Percentiles rank a stretch among this genome's conserved stretches.
Conservation (phyloP, 2,113 vertebrate genomes). For the Struthio camelus region DNA sequence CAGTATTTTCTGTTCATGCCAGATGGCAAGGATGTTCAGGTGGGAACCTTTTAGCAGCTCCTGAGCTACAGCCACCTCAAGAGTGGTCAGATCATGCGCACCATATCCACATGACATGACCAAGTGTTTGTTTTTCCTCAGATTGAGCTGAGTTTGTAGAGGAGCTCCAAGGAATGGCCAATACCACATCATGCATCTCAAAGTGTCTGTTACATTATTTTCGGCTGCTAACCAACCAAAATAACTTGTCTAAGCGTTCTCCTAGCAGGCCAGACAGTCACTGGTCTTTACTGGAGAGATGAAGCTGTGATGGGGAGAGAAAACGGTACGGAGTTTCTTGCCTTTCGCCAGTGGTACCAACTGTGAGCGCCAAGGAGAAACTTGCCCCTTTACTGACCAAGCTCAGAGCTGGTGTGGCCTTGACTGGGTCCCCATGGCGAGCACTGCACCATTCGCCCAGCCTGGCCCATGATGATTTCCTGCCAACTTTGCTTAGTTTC, state of each 20-base stretch:
- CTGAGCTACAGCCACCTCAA: not conserved
- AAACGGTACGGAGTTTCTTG: rapidly evolving
- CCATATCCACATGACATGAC: rapidly evolving
- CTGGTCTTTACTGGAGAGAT: rapidly evolving
- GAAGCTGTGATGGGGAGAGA: rapidly evolving
- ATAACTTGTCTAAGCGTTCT: rapidly evolving
- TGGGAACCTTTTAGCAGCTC: not conserved
- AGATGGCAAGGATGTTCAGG: rapidly evolving
- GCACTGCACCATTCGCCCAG: rapidly evolving
- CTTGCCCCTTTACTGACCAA: rapidly evolving
- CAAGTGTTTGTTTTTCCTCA: not conserved
- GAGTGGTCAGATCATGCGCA: rapidly evolving
- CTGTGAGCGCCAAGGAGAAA: rapidly evolving
- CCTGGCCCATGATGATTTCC: not conserved
- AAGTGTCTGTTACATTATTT: rapidly evolving
- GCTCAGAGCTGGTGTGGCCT: rapidly evolving
- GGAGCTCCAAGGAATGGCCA: rapidly evolving
- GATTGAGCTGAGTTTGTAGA: not conserved
- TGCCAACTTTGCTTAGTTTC: not conserved
- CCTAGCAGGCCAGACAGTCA: rapidly evolving
- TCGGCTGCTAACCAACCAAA: rapidly evolving
- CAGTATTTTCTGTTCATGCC: not conserved
- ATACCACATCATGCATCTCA: not conserved
- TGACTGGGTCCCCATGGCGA: not conserved
- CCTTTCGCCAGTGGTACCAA: rapidly evolving